Conservation (phyloP, 2,797 vertebrate genomes). For the Neosilurus hyrtlii region DNA sequence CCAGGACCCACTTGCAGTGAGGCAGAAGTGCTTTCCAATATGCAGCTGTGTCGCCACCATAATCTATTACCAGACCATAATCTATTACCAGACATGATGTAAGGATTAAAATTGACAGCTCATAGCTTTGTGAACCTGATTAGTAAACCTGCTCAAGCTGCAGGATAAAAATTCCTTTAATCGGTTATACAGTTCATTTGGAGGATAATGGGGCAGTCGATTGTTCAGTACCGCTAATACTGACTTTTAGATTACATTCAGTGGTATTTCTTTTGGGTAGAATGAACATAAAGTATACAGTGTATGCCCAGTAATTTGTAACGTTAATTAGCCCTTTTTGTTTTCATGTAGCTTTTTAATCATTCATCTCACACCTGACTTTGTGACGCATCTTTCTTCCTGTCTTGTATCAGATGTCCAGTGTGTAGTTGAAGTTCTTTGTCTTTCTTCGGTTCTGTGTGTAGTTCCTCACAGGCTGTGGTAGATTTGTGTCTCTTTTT, state of each 20-base stretch:
- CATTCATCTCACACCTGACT: conserved; percentile 14
- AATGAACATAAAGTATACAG: not conserved
- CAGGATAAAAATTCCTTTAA: not conserved
- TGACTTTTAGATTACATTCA: not conserved
- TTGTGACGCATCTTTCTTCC: not conserved
- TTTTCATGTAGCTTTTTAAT: not conserved
- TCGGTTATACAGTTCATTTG: not conserved
- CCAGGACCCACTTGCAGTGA: too few relatives aligned
- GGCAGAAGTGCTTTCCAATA: too few relatives aligned
- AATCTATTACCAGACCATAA: not conserved
- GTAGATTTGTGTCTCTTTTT: conserved; percentile 5
- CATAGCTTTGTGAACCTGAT: not conserved
- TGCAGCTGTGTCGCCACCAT: too few relatives aligned
- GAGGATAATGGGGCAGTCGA: not conserved
- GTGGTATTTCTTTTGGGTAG: not conserved
- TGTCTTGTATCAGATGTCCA: not conserved
- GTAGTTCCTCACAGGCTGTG: not conserved
- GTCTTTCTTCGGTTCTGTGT: conserved; percentile 6
- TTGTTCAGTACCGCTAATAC: not conserved
- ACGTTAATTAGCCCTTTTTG: not conserved
- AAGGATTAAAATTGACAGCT: not conserved
- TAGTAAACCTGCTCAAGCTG: not conserved
- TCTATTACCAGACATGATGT: not conserved
- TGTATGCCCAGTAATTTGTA: not conserved
- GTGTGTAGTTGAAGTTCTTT: not conserved